Conservation (phyloP, 2,797 vertebrate genomes). For the Lithobates sylvaticus region DNA sequence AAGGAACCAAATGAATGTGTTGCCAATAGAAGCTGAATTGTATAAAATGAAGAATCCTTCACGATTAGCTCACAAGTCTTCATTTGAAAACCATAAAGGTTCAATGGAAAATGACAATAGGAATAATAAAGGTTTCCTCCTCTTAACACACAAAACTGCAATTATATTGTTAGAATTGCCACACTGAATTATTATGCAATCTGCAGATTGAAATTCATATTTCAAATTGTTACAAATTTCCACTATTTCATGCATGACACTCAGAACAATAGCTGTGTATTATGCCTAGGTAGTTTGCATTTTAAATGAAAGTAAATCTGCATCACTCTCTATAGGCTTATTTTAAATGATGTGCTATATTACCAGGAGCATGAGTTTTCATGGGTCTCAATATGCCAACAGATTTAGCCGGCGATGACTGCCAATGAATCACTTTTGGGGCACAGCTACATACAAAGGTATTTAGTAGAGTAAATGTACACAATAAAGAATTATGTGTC, state of each 20-base stretch:
- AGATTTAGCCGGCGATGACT: not conserved
- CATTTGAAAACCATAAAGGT: not conserved
- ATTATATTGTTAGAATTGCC: conserved; percentile 17
- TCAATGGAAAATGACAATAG: conserved; percentile 15
- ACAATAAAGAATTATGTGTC: too few species aligned
- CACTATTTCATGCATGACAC: conserved; percentile 9
- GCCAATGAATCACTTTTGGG: not conserved
- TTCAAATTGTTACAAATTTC: conserved; percentile 19
- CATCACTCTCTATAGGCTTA: conserved; percentile 25
- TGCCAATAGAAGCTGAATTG: too few species aligned
- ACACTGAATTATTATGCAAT: conserved; percentile 2
- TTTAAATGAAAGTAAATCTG: conserved; percentile 32
- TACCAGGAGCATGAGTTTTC: not conserved
- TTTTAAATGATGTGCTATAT: not conserved
- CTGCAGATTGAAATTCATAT: conserved; percentile 36
- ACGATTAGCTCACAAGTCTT: not conserved
- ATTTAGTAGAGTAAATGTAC: too few species aligned
- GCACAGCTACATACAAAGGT: too few species aligned
- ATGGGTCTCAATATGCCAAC: conserved; percentile 5
- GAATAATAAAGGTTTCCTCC: not conserved
- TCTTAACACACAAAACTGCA: not conserved
- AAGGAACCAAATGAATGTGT: too few species aligned
- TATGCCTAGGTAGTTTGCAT: conserved; percentile 30
- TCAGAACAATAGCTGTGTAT: conserved; percentile 8
- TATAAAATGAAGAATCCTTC: not conserved